Base-by-base conservation (phyloP, 1,140 invertebrate species). In the Tribolium madens region DNA sequence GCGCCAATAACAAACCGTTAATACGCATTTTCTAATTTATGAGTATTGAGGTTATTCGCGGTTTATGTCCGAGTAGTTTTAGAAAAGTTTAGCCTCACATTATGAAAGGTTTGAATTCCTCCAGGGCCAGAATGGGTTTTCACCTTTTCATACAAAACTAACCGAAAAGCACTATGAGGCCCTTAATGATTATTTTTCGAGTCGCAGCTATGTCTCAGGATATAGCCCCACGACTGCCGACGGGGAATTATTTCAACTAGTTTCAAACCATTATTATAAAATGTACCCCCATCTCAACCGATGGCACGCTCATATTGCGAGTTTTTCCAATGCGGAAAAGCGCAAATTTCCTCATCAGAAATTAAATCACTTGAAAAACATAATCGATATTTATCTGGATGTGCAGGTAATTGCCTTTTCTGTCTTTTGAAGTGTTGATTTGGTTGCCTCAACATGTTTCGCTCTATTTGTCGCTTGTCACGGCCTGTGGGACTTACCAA, bases 241-340 rank as follows among this genome's bases (percentile, higher is more conserved):
- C 84, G 80, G 84, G 60, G 79, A 88, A 78, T 76, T 89, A 26
- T 88, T 86, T 80, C 86, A 85, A 80, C 81, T 73, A n/a, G 84
- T 83, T 81, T 85, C 36, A 76, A 78, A 81, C 17, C 70, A 85
- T 85, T 78, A 57, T 31, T 13, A 86, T 84, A 83, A 85, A 84
- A 80, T 86, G 83, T 53, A 87, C 81, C 81, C 72, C 77, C 81
- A 90, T 79, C 81, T 91, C 73, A 86, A 84, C 81, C 87, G 90
- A 84, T 92, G 91, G 90, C 89, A 87, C 83, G 80, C 84, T 84
- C 89, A 91, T 85, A 89, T 91, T 82, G 83, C 86, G 84, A 91
- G 88, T 84, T 91, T 88, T 84, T 86, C 85, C 81, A 79, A 82
- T 53, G 83, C 81, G 68, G 89, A 91, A 84, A 85, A 85, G 79